Conservation (phyloP, 2,888 invertebrate species). For the Oligia latruncula region DNA sequence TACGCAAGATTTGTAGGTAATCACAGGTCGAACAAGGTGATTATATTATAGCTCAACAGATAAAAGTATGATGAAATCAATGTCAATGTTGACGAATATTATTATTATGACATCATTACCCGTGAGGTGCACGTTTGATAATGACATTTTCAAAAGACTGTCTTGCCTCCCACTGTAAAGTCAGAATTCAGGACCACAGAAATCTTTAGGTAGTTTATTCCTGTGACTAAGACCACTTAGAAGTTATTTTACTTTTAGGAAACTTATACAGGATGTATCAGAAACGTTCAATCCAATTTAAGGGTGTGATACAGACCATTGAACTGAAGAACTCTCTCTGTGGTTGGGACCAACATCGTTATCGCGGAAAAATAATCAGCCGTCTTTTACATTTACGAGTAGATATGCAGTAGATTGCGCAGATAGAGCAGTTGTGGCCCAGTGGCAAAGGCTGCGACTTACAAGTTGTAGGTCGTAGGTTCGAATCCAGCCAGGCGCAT, state of each 20-base stretch:
- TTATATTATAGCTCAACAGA: constrained; percentile 1
- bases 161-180: not conserved
- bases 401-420: not conserved
- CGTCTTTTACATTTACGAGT: not conserved
- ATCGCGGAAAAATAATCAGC: not conserved
- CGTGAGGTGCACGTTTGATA: not conserved
- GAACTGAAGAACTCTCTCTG: not conserved
- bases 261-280: not conserved
- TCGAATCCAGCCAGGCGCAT: too few species aligned
- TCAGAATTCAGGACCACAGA: not conserved
- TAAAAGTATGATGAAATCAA: constrained; percentile 36
- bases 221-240: not conserved
- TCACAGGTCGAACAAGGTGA: not conserved
- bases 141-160: not conserved
- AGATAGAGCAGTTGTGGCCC: too few species aligned
- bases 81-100: constrained; percentile 5
- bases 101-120: not conserved
- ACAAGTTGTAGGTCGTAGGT: too few species aligned
- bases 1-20: constrained; percentile 8
- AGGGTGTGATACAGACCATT: not conserved
- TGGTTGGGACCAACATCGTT: not conserved
- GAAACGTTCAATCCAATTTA: not conserved
- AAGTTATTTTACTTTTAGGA: not conserved
- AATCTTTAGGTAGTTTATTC: not conserved
- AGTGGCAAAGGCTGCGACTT: too few species aligned